Evolutionary conservation across 2,888 invertebrate species (phyloP), one percentile per base, ranked within the genome.

Genomic region (Chrysodeixis includens): DNA sequence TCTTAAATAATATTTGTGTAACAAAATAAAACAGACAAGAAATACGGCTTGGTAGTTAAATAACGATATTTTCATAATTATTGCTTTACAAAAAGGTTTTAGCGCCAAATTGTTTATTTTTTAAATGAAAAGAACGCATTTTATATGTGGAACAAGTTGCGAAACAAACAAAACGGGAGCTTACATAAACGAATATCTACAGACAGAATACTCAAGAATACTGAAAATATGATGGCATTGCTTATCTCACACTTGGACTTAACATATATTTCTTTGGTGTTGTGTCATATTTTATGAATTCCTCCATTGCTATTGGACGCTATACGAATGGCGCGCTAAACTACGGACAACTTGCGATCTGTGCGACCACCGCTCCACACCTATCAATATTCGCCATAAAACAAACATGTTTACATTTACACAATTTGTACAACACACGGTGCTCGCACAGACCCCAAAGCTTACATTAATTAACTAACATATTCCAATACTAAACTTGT

Each of bases 201-300:
- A 80, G 62, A 83, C 64, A 79, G 87, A 91, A 93, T 92, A 92
- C 91, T 92, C 88, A 86, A 90, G 87, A 93, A 93, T 94, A 94
- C 93, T 92, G 93, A 91, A 92, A 88, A 83, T 87, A 91, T 88
- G 88, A 91, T 91, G 92, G 92, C 92, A 87, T 90, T 86, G 88
- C 85, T 86, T 86, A 87, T 83, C 86, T 89, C 90, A 89, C 88
- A 85, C 85, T 83, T 90, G 88, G 87, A 92, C 92, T 92, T 91
- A 86, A 59, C 87, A 86, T 90, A 88, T 91, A 92, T 91, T 90
- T 94, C 94, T 94, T 94, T 94, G 94, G 94, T 94, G 94, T 93
- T 92, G 91, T 93, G 92, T 93, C 90, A 91, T 91, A 90, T 88
- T 85, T 74, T 79, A 75, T 83, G 83, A 86, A 80, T 85, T 87